Evolutionary conservation across 2,113 vertebrate genomes (phyloP), one percentile per base, ranked within the genome.

Genomic region (Tonatia bakeri): DNA sequence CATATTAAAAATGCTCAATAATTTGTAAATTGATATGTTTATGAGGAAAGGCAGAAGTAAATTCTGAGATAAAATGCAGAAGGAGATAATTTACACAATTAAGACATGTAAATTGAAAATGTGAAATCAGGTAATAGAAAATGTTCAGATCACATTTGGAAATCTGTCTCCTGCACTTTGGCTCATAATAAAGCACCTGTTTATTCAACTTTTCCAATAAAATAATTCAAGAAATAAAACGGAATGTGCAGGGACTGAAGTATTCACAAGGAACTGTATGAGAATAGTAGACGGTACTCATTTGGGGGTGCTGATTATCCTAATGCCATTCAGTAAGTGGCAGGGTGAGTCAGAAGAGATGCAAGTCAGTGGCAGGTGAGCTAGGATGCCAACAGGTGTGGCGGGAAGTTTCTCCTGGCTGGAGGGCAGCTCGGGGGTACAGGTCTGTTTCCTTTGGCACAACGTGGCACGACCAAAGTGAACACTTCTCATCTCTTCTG

Each of bases 371-470:
- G 20, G 79, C 1, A 43, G 26, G 33, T 20, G 17, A 90, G 84
- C 87, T 3, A 28, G 56, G 61, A 79, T 19, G 70, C 6, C 2
- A 12, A 6, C 19, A 85, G 56, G 7, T 9, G 64, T 64, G 54
- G 17, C 3, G 79, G 61, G 75, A 85, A 61, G 36, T 14, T 45
- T 82, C 54, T 82, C n/a, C 85, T 52, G 31, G 13, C 26, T 17
- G 31, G 17, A 54, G 1, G 95, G 40, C 1, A 65, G 64, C 40
- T 84, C 33, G 4, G 19, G 86, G 45, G 72, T 14, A 4, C 31
- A 94, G n/a, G 43, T 95, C 40, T 94, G 11, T 69, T 97, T 97
- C 87, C 64, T 92, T 80, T 93, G 33, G 38, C 88, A 87, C 22
- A 76, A n/a, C n/a, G 81, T 14, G 11, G 19, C 80, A 26, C 20